phyloP scores from a whole-genome alignment of 2,113 vertebrate species.

The Pelobates fuscus region DNA sequence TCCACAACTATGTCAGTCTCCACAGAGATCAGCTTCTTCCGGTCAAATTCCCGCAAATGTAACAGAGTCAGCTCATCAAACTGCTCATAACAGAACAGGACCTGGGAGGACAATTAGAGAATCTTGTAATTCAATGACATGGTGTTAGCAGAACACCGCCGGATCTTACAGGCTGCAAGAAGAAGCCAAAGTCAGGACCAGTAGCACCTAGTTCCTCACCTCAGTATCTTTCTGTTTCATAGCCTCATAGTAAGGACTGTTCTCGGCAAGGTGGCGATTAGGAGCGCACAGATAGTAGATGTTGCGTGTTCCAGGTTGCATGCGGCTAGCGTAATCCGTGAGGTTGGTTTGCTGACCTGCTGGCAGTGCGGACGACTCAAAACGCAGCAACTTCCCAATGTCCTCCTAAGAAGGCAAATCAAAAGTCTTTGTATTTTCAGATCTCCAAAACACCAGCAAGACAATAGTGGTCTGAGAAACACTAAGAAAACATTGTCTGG shows the following conservation, averaged over 20 bases:
- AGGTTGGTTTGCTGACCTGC: conserved; percentile 86
- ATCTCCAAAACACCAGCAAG: too few relatives aligned
- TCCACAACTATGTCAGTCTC: conserved; percentile 97
- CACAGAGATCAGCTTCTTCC: conserved; percentile 92
- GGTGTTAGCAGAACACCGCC: not conserved
- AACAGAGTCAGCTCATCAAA: conserved; percentile 95
- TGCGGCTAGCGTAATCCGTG: conserved; percentile 81
- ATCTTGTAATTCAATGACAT: not conserved
- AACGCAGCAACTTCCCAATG: conserved; percentile 88
- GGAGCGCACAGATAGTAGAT: conserved; percentile 95
- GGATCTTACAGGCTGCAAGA: too few relatives aligned
- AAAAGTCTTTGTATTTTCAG: too few relatives aligned
- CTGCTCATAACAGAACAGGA: conserved; percentile 97
- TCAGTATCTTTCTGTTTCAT: conserved; percentile 94
- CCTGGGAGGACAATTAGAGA: conserved; percentile 64
- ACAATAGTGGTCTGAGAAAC: too few relatives aligned
- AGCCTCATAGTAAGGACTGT: conserved; percentile 93
- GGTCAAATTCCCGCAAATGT: conserved; percentile 91
- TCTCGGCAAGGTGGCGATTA: conserved; percentile 87
- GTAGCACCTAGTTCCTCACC: conserved; percentile 64
- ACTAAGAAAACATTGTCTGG: too few relatives aligned
- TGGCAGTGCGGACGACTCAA: conserved; percentile 84
- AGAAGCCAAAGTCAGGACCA: not conserved
- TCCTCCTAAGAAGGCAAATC: conserved; percentile 75
- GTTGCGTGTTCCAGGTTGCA: conserved; percentile 88